A percentile compares a stretch with the other conserved stretches of the same genome.
Evolutionary conservation across 2,797 vertebrate species (phyloP).

Genomic region (Clarias fuscus): DNA sequence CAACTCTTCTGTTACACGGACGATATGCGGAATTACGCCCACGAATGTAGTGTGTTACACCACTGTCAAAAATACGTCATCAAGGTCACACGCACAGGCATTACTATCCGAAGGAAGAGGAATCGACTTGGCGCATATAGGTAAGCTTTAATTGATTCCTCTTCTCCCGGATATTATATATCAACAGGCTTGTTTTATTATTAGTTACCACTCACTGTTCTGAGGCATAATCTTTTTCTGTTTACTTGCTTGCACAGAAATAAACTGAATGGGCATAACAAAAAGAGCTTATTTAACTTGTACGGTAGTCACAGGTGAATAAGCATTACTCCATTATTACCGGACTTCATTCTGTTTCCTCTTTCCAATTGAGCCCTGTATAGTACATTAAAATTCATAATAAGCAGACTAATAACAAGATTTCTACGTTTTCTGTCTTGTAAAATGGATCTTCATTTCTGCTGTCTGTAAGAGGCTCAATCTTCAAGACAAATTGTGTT

Average conservation of each 20-base stretch:
- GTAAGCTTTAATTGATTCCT: too few relatives aligned
- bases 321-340: not conserved
- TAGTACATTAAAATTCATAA: slow-evolving; percentile 1
- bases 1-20: too few relatives aligned
- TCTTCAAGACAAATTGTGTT: not conserved
- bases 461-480: not conserved
- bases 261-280: not conserved
- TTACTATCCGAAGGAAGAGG: too few relatives aligned
- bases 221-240: not conserved
- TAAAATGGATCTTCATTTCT: not conserved
- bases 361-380: not conserved
- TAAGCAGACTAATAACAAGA: not conserved
- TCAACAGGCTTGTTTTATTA: not conserved
- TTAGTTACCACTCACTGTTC: not conserved
- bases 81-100: too few relatives aligned
- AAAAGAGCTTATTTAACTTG: not conserved
- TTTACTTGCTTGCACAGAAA: not conserved
- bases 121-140: too few relatives aligned
- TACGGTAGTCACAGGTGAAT: not conserved
- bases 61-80: too few relatives aligned
- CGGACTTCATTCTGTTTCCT: not conserved
- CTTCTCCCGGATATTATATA: not conserved
- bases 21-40: too few relatives aligned
- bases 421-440: not conserved
- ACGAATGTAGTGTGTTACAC: too few relatives aligned